Base-by-base conservation (phyloP, 2,113 vertebrate species). In the Leiothrix lutea region DNA sequence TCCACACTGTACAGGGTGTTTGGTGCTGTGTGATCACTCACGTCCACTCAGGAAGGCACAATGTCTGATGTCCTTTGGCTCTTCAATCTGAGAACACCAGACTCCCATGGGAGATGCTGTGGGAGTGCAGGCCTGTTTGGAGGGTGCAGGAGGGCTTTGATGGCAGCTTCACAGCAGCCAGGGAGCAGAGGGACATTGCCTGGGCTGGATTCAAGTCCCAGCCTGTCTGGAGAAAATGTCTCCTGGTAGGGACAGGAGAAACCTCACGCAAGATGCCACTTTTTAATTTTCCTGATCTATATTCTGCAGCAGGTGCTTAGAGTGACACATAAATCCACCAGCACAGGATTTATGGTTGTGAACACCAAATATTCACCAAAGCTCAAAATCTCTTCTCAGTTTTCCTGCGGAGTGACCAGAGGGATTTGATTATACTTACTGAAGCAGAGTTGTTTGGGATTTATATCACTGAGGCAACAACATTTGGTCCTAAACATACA, bases 61-160 rank as follows among this genome's bases (percentile, higher is more conserved):
- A 2, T 16, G 6, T 8, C 42, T 48, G n/a, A 17, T 14, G 51
- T 26, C 13, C 48, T 42, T 28, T 15, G 44, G 15, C 22, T 78
- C 26, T 48, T 24, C n/a, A 18, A 16, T 18, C 64, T 14, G 3
- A 58, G 11, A 31, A 12, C 54, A 51, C 38, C 28, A 10, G 31
- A 10, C 0, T 2, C 36, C 66, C 35, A 3, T 0, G 17, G 31
- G 36, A 20, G n/a, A 28, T 8, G 48, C 44, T 47, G 35, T 0
- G 3, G 25, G 31, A 74, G 6, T 73, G 53, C 81, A 69, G 40
- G 5, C 26, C 8, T 7, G 8, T 22, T 7, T 8, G 25, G 6
- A 53, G 51, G 16, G 5, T 36, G 16, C 84, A 64, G 60, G 35
- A 79, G 25, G 29, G 45, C 28, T 80, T 62, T 20, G 28, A 53